Evolutionary conservation across 1,140 invertebrate species (phyloP).

Genomic region (Drosophila trapezifrons): DNA sequence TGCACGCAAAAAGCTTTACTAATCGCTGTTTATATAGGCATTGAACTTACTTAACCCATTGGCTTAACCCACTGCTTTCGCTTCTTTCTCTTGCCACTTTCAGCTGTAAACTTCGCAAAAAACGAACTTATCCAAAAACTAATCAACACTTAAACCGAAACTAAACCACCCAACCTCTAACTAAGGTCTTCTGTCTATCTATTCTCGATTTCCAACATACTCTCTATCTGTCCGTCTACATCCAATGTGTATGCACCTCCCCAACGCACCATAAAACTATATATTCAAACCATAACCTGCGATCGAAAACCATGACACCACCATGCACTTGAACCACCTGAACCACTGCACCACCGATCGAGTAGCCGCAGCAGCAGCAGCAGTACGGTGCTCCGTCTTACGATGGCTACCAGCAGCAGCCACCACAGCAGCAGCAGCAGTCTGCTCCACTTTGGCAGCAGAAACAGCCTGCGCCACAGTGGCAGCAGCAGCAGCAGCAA

Average conservation of each 20-base stretch:
- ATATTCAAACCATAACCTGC: constrained; percentile 65
- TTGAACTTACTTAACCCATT: constrained; percentile 43
- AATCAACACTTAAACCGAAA: constrained; percentile 20
- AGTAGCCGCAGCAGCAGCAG: constrained; percentile 83
- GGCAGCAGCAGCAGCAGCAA: constrained; percentile 46
- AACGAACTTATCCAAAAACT: constrained; percentile 20
- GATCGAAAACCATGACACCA: constrained; percentile 58
- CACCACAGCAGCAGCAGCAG: constrained; percentile 59
- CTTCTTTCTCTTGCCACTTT: constrained; percentile 63
- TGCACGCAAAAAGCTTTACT: constrained; percentile 6
- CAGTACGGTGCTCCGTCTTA: constrained; percentile 68
- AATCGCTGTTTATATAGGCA: constrained; percentile 17
- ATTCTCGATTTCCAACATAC: constrained; percentile 36
- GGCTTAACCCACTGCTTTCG: constrained; percentile 36
- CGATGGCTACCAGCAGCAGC: constrained; percentile 65
- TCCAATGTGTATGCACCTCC: constrained; percentile 56
- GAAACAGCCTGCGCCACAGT: constrained; percentile 53
- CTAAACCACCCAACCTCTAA: constrained; percentile 40
- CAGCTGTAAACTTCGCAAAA: constrained; percentile 71
- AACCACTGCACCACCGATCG: constrained; percentile 73
- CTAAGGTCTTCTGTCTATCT: constrained; percentile 33
- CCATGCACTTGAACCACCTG: constrained; percentile 36
- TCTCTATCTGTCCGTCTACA: constrained; percentile 45
- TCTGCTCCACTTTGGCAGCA: constrained; percentile 51
- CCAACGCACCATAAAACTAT: constrained; percentile 49